Base-by-base conservation (phyloP, 2,888 invertebrate genomes). In the Eurytoma californica region DNA sequence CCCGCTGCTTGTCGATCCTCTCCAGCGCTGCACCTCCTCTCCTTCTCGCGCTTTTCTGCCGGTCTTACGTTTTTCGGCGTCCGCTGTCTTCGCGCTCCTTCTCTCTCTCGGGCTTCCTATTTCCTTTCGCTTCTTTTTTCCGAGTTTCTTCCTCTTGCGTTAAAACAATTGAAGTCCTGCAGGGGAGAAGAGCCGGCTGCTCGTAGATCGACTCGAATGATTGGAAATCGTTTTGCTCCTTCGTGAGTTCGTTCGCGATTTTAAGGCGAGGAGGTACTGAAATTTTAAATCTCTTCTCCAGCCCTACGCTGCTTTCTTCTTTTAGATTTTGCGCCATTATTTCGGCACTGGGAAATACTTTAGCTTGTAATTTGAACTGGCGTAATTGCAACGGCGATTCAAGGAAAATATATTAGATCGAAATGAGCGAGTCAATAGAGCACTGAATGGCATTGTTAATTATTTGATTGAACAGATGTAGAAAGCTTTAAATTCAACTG, bases 1-100 rank as follows among this genome's bases (percentile, higher is more conserved):
- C 77, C 77, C 80, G 80, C 80, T 82, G 67, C 68, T 67, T 30
- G 73, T 68, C 61, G 53, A 47, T 68, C 65, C 28, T 61, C 63
- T 57, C 51, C 12, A 24, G 24, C 28, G 24, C 69, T 66, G 49
- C 28, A 5, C 3, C 12, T 49, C 16, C 61, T 57, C 77, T 60
- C 39, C 65, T 58, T 58, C 49, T 72, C 61, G 65, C 61, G 39
- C 13, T 30, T 53, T 57, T 14, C 55, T 49, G 2, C 77, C 58
- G 39, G 57, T 70, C 58, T 63, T 51, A 53, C 13, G 20, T 61
- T 53, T 20, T 57, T 67, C 47, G 9, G 9, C 39, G 24, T 69
- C 68, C 58, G 30, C 65, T 78, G 60, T 70, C 72, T 66, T 77
- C 66, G n/a, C 24, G 39, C 12, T 60, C 20, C 53, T 58, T 70